Percentiles rank a stretch among this genome's conserved stretches.
phyloP scores from a whole-genome alignment of 2,113 vertebrate genomes.

The Todiramphus chloris region DNA sequence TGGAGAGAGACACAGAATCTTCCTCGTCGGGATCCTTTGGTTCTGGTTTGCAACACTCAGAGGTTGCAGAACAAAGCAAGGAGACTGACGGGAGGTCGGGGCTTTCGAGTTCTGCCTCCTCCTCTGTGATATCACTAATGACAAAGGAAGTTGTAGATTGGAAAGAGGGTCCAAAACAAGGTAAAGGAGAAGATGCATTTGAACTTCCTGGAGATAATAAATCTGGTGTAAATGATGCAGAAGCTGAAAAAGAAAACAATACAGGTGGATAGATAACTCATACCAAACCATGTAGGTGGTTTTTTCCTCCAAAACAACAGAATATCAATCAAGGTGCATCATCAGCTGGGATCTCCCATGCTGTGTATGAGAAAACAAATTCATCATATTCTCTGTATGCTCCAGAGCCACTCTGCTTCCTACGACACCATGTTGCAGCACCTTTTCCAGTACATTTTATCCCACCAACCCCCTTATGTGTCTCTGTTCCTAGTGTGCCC shows the following conservation, averaged over 20 bases:
- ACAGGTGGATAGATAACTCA: background rate
- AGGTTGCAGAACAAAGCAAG: constrained; percentile 86
- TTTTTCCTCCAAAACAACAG: background rate
- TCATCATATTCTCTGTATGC: too few relatives aligned
- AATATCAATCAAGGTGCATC: background rate
- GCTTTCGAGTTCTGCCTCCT: constrained; percentile 89
- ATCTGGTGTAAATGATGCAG: constrained; percentile 90
- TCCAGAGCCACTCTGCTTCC: background rate
- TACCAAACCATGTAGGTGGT: background rate
- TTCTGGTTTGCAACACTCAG: constrained; percentile 84
- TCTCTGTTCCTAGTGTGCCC: background rate
- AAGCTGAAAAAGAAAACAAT: constrained; percentile 77
- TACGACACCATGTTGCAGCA: background rate
- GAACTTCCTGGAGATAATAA: constrained; percentile 94
- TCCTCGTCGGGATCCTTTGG: constrained; percentile 87
- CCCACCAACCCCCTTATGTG: background rate
- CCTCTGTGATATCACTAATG: constrained; percentile 96
- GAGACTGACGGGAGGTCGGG: constrained; percentile 85
- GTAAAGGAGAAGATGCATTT: constrained; percentile 89
- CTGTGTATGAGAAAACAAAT: background rate
- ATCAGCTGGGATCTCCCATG: background rate
- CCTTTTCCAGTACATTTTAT: background rate
- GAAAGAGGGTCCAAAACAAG: constrained; percentile 91
- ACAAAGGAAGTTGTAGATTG: constrained; percentile 95
- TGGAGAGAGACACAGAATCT: constrained; percentile 92